Evolutionary conservation across 1,140 invertebrate genomes (phyloP), one percentile per base, ranked within the genome.

Genomic region (Glossosoma conforme): DNA sequence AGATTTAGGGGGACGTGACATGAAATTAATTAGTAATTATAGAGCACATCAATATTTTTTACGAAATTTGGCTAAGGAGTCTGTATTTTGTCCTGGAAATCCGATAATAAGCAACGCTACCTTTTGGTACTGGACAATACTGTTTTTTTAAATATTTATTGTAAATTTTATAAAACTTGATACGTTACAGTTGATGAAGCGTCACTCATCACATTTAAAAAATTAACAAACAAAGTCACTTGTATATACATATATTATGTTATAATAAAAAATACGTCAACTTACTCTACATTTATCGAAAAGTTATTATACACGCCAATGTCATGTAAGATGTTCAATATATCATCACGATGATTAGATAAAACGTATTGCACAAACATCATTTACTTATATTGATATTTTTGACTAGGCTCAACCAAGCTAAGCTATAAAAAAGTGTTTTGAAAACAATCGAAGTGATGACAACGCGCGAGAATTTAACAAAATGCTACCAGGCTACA

Each of bases 261-360:
- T n/a, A n/a, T n/a, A 48, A 18, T 36, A 28, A 24, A 38, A 52
- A 2, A 11, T 37, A 18, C 28, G 6, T 13, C 6, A 21, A 66
- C 65, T 65, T 65, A 74, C 71, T 74, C 71, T 24, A 74, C 68
- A 62, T 67, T 70, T 15, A 72, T 62, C 47, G 59, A 67, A 36
- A 64, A 74, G 44, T 67, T 70, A 15, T 65, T 66, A 18, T 68
- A 58, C 43, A 60, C 57, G 47, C 72, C 68, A 25, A 41, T 43
- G 54, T 64, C 60, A 1, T 64, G 62, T 48, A 74, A 59, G 59
- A 74, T 70, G 52, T 65, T 60, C 0, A 70, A 0, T 53, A 65
- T 65, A 43, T 72, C 68, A 49, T 67, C 51, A 17, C 70, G 53
- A 58, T 74, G 69, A 58, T 62, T 66, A 35, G 65, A 61, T 2